Base-by-base conservation (phyloP, 2,888 invertebrate species). In the Sussaba pulchella region DNA sequence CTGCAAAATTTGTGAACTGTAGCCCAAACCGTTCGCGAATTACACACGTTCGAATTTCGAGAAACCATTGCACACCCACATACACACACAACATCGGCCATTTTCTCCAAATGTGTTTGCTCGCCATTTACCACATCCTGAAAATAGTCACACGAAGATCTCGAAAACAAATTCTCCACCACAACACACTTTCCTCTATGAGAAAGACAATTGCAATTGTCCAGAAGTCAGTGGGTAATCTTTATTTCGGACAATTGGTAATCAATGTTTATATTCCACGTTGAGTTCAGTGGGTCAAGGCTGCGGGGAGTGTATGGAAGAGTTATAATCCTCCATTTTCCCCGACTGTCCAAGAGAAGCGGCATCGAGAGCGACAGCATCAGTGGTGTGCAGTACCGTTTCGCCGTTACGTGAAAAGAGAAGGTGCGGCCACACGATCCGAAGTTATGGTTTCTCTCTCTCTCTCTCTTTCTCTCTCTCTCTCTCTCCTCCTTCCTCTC, bases 231-330 rank as follows among this genome's bases (percentile, higher is more conserved):
- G 21, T 9, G 54, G 45, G 39, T 10, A 41, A 75, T 77, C 9
- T 36, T 39, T 9, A 50, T 70, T 66, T 14, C 0, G 21, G 9
- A n/a, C 39, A 61, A 76, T 63, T 2, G 14, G 12, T 21, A 19
- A 36, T 19, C 36, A 14, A 61, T 36, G 45, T 57, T 43, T 69
- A 64, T 52, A 78, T 74, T 67, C 73, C 36, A 12, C n/a, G 50
- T 31, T 72, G 82, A 67, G 69, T 82, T 88, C 85, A 89, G 87
- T 89, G 83, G 87, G 89, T 89, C 89, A 89, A 89, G 89, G 89
- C 83, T 89, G 84, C 76, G 80, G 85, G 71, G 66, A 76, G 63
- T 72, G 61, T 72, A 61, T 43, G 66, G 71, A 72, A 47, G 63
- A 63, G 66, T 69, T 63, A 24, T 78, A 82, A 86, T 85, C 76